Base-by-base conservation (phyloP, 2,888 invertebrate genomes). In the Thereva unica region DNA sequence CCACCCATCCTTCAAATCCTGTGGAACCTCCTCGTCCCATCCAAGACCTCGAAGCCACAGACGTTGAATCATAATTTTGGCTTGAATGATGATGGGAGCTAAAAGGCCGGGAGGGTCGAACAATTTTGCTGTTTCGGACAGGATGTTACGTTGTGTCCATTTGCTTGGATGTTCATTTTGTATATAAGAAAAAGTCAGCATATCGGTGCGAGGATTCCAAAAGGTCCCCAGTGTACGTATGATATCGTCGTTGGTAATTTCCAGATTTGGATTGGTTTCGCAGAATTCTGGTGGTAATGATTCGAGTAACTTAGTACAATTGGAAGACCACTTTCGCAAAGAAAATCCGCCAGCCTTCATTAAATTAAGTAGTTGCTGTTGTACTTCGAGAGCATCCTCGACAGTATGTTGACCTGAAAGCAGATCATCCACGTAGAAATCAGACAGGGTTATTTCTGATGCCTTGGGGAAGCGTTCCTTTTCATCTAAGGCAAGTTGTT, bases 401-500 rank as follows among this genome's bases (percentile, higher is more conserved):
- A 66, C 6, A 12, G 5, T 12, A 52, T 68, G 54, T 4, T 35
- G 5, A 0, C 65, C 64, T 8, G 37, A 42, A 2, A 59, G 2
- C 1, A 59, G n/a, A 50, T 68, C 66, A 50, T 68, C 68, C 8
- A 68, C 47, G 41, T 66, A 68, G 42, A 52, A 66, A 44, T 47
- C 41, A 9, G 45, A 40, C n/a, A 42, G n/a, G n/a, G 3, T 3
- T 35, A 45, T 40, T 34, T 59, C 38, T 2, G 66, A 40, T 1
- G 70, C 72, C n/a, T 67, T 1, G 1, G 71, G 71, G 23, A 23
- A 45, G 3, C 34, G 23, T 1, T 41, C 34, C 37, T 57, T 42
- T 4, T 57, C 9, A 9, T 57, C 56, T 8, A n/a, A 4, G 5
- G 44, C 42, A n/a, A 57, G 8, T 10, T 44, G 42, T 35, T 37